Base-by-base conservation (phyloP, 2,888 invertebrate species). In the Oscheius sp. region DNA sequence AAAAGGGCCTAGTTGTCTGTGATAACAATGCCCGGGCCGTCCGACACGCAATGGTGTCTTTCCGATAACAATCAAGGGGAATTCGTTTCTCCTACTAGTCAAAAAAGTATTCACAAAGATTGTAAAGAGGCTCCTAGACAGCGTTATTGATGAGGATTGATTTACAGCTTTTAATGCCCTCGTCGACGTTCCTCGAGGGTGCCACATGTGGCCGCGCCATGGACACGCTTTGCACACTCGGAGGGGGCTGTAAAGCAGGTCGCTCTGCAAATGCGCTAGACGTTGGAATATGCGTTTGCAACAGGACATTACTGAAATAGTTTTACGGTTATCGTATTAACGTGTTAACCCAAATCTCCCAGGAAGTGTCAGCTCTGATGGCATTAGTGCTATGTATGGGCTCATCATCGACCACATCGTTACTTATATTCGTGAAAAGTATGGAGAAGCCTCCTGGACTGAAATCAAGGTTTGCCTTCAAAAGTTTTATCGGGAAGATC, bases 321-420 rank as follows among this genome's bases (percentile, higher is more conserved):
- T 35, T 60, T 11, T n/a, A 60, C 10, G 7, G 2, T 21, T 11
- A 32, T 33, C 37, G 37, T 37, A 35, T 32, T 33, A 37, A 2
- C 60, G 37, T 13, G 29, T 65, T 51, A 50, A 51, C 29, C 3
- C 9, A 1, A 50, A 32, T 68, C 63, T 62, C 48, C 63, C 63
- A 13, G 63, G 63, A 63, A 63, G 21, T 48, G 29, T 47, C 63
- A 63, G 48, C 48, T 21, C 21, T 21, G 21, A 21, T 21, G 21
- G 21, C 21, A 21, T 21, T 21, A 21, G 21, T n/a, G 55, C 55
- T 35, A 97, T 98, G 98, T 98, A 98, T 92, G 98, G 98, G 50
- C 92, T 98, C 80, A 93, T 98, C 57, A 91, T 98, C 87, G 96
- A 97, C 90, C 95, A 96, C 89, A 93, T 97, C 91, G 94, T 94